Conservation (phyloP, 1,140 invertebrate species). For the Drosophila tsacasi region DNA sequence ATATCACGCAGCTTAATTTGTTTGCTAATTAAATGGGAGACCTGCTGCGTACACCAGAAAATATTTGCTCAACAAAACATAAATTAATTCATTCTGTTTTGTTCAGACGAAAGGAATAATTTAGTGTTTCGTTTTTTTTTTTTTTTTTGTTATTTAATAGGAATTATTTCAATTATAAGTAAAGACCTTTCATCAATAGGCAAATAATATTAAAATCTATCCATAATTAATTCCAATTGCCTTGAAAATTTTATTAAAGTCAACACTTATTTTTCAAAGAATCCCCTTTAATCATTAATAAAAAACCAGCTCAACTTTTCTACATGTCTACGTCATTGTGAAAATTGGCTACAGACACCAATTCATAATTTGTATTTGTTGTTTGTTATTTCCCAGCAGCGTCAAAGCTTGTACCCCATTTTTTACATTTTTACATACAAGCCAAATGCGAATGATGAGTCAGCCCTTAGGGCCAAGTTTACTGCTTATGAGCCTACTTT, state of each 20-base stretch:
- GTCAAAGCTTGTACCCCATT: constrained; percentile 1
- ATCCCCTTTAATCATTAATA: background rate
- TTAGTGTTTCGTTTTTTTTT: background rate
- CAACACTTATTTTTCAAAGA: background rate
- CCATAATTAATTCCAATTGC: background rate
- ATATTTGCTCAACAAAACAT: background rate
- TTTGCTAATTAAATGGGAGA: background rate
- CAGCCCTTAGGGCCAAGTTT: constrained; percentile 12
- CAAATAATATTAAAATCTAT: background rate
- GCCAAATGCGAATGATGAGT: constrained; percentile 8
- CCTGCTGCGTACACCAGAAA: background rate
- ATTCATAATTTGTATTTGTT: background rate
- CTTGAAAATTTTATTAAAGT: too few species aligned
- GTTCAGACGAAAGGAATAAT: background rate
- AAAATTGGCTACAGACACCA: too few species aligned
- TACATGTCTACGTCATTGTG: constrained; percentile 2
- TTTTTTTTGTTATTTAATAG: too few species aligned
- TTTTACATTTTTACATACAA: background rate
- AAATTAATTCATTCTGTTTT: background rate
- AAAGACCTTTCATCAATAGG: background rate
- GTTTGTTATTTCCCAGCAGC: background rate
- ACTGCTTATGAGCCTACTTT: background rate
- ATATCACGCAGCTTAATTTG: background rate
- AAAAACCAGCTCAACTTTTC: background rate
- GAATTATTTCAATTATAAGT: background rate